Conservation (phyloP, 2,888 invertebrate species). For the Pteria penguin region DNA sequence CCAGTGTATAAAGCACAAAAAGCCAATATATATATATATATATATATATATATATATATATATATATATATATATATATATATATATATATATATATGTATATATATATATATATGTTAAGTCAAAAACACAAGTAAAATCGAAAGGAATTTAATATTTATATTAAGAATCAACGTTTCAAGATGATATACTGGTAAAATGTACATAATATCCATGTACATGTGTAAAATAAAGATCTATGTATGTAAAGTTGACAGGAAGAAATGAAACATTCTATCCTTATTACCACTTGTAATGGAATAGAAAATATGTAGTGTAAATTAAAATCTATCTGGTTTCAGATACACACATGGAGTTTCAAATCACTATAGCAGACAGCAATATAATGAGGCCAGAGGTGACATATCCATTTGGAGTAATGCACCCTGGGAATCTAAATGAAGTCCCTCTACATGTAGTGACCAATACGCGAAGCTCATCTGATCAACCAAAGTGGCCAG, state of each 20-base stretch:
- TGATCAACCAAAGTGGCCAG: slow-evolving; percentile 32
- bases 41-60: no score
- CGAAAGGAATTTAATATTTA: neutral
- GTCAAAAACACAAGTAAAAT: neutral
- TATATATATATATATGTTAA: no score
- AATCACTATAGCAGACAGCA: slow-evolving; percentile 56
- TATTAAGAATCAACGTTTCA: neutral
- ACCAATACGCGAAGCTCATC: neutral
- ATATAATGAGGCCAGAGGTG: neutral
- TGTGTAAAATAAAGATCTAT: no score
- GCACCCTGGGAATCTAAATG: slow-evolving; percentile 39
- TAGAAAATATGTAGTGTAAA: neutral
- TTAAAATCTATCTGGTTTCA: slow-evolving; percentile 29
- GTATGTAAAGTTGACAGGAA: no score
- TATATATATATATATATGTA: no score
- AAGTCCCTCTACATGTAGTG: slow-evolving; percentile 3
- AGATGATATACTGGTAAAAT: no score
- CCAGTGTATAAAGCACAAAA: no score
- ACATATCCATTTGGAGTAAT: neutral
- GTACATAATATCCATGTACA: no score
- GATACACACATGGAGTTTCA: slow-evolving; percentile 60
- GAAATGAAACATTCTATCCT: no score
- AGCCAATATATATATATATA: no score
- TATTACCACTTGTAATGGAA: no score
- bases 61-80: no score